Base-by-base conservation (phyloP, 2,888 invertebrate species). In the Acronicta leporina region DNA sequence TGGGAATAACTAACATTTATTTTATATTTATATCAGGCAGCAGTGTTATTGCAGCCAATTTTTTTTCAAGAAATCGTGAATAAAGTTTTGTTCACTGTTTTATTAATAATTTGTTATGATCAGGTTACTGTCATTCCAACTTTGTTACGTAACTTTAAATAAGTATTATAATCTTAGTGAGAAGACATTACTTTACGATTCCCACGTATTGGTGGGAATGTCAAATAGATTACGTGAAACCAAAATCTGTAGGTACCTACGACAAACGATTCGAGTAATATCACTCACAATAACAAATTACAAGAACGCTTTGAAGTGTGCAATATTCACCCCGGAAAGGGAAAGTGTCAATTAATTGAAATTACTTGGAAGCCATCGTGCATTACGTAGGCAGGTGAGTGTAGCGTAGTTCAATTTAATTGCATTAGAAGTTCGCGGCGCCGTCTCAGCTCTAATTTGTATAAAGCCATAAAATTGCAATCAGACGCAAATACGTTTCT, bases 381-480 rank as follows among this genome's bases (percentile, higher is more conserved):
- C 20, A 20, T 20, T 20, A 16, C 41, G 50, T 44, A 63, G 48
- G 27, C 16, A 54, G 14, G 49, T 55, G 27, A 56, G 16, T 14
- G 45, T 51, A 40, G 54, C 62, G 51, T 62, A 66, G 61, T 58
- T 59, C 27, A 52, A 77, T 60, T 64, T 57, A 69, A 78, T 71
- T 72, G 63, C 62, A 61, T 68, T 70, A 48, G 54, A 65, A 66
- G 66, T 67, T 71, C 61, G 40, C 61, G 41, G 53, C 44, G 46
- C 59, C 63, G 40, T 51, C 35, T 52, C 64, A 55, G 49, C 58
- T 54, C 63, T 66, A 73, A 75, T 80, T 80, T 68, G 54, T 61
- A 59, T 38, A 51, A 65, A 79, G 63, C 72, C 72, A 68, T 80
- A 80, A 74, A 80, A 71, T 63, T 68, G 62, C 61, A 76, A 77